A percentile compares a stretch with the other conserved stretches of the same genome.
Conservation (phyloP, 1,140 invertebrate species). For the Diorhabda sublineata region DNA sequence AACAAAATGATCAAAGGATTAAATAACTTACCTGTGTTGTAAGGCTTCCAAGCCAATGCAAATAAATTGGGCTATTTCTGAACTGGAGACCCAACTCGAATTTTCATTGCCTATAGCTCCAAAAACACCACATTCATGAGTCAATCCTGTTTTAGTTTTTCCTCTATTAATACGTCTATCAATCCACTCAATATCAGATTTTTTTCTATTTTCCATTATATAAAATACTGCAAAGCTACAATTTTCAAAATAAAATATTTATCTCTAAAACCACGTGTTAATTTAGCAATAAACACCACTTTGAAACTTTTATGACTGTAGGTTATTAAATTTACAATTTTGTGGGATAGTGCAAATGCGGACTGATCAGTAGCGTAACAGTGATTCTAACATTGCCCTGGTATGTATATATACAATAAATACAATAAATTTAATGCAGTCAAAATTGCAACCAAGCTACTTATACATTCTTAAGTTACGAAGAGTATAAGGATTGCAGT, state of each 20-base stretch:
- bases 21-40: constrained; percentile 74
- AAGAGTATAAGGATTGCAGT: too few species aligned
- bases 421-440: too few species aligned
- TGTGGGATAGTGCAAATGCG: too few species aligned
- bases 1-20: not conserved
- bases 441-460: too few species aligned
- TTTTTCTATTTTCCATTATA: constrained; percentile 7
- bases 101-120: constrained; percentile 77
- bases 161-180: constrained; percentile 20
- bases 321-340: too few species aligned
- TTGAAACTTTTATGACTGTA: too few species aligned
- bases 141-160: constrained; percentile 29
- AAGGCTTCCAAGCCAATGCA: constrained; percentile 88
- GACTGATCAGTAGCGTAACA: too few species aligned
- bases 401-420: too few species aligned
- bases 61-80: constrained; percentile 69
- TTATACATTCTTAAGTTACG: too few species aligned
- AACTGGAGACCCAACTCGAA: constrained; percentile 67
- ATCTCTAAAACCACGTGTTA: not conserved
- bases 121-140: constrained; percentile 91
- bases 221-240: too few species aligned
- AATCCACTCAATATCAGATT: constrained; percentile 1
- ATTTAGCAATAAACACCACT: not conserved
- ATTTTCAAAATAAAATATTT: not conserved
- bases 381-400: too few species aligned